Base-by-base conservation (phyloP, 2,113 vertebrate species). In the Poeciliopsis retropinna region DNA sequence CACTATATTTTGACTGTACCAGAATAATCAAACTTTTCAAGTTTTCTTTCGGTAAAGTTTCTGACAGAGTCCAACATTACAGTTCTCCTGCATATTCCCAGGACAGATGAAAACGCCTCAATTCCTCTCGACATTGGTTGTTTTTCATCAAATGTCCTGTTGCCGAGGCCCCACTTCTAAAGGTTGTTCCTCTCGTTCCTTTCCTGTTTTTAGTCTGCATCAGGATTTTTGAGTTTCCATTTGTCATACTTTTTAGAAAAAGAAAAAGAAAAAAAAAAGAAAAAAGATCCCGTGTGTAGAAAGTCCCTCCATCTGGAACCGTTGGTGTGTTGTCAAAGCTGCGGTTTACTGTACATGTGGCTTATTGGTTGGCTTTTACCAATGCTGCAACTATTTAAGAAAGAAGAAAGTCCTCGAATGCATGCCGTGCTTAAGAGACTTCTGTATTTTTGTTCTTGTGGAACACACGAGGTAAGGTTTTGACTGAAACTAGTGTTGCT, bases 201-300 rank as follows among this genome's bases (percentile, higher is more conserved):
- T 72, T 81, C 74, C 74, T 80, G 67, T 78, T 83, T 73, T 70
- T 70, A 63, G 73, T 60, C 30, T 66, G 66, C 30, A 32, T 62
- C 31, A 3, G 76, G 62, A 70, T 63, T 78, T 72, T 72, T 47
- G 1, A 62, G 29, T 72, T 68, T 73, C 3, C 29, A 70, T 27
- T 71, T 14, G 32, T 74, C 63, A 54, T 41, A 68, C 6, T 5
- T 54, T 54, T 54, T 54, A 54, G 39, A 5, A 15, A 10, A 15
- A 41, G 4, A 15, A 41, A 15, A 41, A 41, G 4, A 39, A 9
- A 9, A 9, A 37, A 37, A 37, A 37, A 37, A 30, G 29, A 39
- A 41, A 13, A 41, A 41, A 4, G 14, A 10, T 15, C 39, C 39
- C 3, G 14, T 3, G 14, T 15, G 19, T 54, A 54, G 15, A 54